Conservation (phyloP, 2,888 invertebrate species). For the Stenodema calcarata region DNA sequence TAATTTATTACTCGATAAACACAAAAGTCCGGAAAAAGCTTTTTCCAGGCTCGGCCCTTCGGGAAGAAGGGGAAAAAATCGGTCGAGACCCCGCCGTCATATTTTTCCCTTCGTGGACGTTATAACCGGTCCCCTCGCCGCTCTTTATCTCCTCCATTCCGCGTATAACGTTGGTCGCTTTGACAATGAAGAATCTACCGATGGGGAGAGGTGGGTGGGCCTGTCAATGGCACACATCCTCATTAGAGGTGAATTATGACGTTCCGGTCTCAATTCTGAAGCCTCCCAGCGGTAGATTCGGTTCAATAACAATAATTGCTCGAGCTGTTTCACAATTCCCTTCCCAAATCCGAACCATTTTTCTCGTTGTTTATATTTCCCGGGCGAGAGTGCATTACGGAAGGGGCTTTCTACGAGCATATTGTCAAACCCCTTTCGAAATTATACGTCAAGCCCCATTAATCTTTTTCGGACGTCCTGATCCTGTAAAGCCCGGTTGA, state of each 20-base stretch:
- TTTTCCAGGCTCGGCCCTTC: neutral
- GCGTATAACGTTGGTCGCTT: neutral
- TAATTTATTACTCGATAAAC: neutral
- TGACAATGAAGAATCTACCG: slow-evolving; percentile 26
- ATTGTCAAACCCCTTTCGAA: neutral
- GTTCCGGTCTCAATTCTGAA: slow-evolving; percentile 42
- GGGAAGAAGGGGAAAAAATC: neutral
- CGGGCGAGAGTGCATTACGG: neutral
- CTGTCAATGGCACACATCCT: slow-evolving; percentile 47
- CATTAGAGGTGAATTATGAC: slow-evolving; percentile 45
- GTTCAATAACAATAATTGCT: slow-evolving; percentile 35
- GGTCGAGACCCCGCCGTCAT: neutral
- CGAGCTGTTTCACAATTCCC: neutral
- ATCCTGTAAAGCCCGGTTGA: too few relatives aligned
- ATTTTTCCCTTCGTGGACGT: neutral
- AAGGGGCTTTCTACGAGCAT: neutral
- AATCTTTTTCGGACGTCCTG: neutral
- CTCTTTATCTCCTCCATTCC: neutral
- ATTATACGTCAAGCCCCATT: neutral
- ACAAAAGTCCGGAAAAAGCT: neutral
- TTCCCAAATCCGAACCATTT: neutral
- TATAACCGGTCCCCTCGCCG: neutral
- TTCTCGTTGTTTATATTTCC: neutral
- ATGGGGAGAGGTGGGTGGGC: neutral
- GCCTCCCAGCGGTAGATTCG: neutral